phyloP scores from a whole-genome alignment of 2,888 invertebrate species.

The Drosophila gaucha region DNA sequence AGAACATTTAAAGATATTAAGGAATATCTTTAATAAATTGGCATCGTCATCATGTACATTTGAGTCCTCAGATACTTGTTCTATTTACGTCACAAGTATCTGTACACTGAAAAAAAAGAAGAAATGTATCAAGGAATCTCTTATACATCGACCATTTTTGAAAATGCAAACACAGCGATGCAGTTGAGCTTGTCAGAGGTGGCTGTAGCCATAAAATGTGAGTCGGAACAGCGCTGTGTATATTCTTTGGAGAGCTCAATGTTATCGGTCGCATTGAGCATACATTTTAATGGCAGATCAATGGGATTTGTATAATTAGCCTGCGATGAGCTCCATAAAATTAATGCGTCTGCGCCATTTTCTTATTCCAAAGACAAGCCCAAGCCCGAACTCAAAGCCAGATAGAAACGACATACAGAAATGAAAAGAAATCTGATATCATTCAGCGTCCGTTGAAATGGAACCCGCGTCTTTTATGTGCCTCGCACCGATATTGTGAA shows the following conservation, averaged over 20 bases:
- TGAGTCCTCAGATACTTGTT: too few relatives aligned
- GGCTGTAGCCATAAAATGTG: conserved; percentile 34
- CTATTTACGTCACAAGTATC: not conserved
- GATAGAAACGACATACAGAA: conserved; percentile 50
- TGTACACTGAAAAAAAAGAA: too few relatives aligned
- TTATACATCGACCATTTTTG: not conserved
- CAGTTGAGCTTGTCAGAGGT: conserved; percentile 6
- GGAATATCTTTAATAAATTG: not conserved
- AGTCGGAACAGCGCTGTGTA: conserved; percentile 18
- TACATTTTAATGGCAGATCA: conserved; percentile 73
- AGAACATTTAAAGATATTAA: too few relatives aligned
- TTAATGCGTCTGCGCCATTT: conserved; percentile 65
- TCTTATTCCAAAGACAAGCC: conserved; percentile 36
- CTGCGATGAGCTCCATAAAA: conserved; percentile 65
- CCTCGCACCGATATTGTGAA: conserved; percentile 68
- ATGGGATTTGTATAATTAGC: conserved; percentile 74
- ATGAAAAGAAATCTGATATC: conserved; percentile 76
- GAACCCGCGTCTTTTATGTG: conserved; percentile 72
- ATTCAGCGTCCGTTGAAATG: conserved; percentile 67
- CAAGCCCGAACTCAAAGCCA: conserved; percentile 13
- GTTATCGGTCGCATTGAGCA: conserved; percentile 38
- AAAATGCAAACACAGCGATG: conserved; percentile 19
- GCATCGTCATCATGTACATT: too few relatives aligned
- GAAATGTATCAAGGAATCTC: not conserved
- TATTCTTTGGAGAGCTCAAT: conserved; percentile 32